Conservation (phyloP, 2,797 vertebrate genomes). For the Tamandua tetradactyla region DNA sequence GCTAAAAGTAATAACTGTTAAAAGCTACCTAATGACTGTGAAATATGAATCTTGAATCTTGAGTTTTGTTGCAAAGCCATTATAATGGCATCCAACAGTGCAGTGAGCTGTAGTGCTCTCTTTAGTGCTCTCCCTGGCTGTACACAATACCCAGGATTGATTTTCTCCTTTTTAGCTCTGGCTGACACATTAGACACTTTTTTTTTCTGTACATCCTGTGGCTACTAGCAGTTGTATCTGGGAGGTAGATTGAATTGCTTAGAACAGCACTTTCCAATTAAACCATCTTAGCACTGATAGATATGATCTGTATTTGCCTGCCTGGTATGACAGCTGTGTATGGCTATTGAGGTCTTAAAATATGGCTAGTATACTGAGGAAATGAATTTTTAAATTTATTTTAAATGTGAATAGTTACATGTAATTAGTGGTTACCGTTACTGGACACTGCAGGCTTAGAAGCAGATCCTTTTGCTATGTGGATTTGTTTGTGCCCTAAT, state of each 20-base stretch:
- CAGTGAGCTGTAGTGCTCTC: background rate
- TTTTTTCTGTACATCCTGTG: background rate
- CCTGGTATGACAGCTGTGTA: background rate
- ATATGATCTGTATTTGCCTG: background rate
- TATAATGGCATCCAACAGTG: background rate
- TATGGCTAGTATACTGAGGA: slow-evolving; percentile 6
- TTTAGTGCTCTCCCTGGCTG: background rate
- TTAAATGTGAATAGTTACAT: background rate
- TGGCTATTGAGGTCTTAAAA: slow-evolving; percentile 29
- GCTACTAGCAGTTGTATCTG: background rate
- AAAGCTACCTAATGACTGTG: background rate
- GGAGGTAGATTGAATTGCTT: slow-evolving; percentile 38
- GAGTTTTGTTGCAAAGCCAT: slow-evolving; percentile 8
- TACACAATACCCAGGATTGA: background rate
- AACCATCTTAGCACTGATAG: background rate
- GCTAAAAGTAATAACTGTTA: slow-evolving; percentile 29
- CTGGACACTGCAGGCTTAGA: background rate
- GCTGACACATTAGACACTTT: background rate
- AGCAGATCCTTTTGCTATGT: background rate
- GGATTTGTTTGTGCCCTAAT: slow-evolving; percentile 11
- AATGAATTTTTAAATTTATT: slow-evolving; percentile 28
- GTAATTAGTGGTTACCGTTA: background rate
- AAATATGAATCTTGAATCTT: slow-evolving; percentile 22
- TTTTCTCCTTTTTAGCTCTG: background rate
- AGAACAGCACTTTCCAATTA: background rate